Evolutionary conservation across 2,888 invertebrate genomes (phyloP).

Genomic region (Sarcophaga subvicina): DNA sequence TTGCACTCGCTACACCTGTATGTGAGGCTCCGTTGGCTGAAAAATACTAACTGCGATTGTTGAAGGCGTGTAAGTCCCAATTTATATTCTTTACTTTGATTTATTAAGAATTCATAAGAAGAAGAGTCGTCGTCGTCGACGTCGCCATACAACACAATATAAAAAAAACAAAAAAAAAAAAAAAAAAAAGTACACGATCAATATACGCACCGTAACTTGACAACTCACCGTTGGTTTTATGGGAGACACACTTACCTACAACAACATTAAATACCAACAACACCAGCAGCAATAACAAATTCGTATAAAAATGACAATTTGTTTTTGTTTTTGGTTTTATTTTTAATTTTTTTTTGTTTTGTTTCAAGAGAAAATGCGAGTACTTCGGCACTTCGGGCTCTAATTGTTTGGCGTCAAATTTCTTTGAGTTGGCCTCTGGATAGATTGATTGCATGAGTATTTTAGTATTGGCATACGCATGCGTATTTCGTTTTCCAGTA

Average conservation of each 20-base stretch:
- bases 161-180: slow-evolving; percentile 41
- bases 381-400: background rate
- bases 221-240: slow-evolving; percentile 62
- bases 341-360: background rate
- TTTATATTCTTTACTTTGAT: slow-evolving; percentile 82
- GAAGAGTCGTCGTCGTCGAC: slow-evolving; percentile 76
- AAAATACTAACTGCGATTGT: slow-evolving; percentile 81
- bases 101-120: slow-evolving; percentile 82
- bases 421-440: slow-evolving; percentile 14
- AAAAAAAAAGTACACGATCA: background rate
- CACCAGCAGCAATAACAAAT: slow-evolving; percentile 34
- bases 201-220: slow-evolving; percentile 47
- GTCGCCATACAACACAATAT: too few relatives aligned
- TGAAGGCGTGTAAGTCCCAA: slow-evolving; percentile 80
- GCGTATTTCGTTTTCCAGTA: slow-evolving; percentile 13
- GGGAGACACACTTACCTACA: slow-evolving; percentile 56
- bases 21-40: slow-evolving; percentile 82
- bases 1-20: slow-evolving; percentile 79
- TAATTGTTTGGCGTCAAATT: slow-evolving; percentile 53
- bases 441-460: slow-evolving; percentile 19
- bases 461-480: slow-evolving; percentile 52
- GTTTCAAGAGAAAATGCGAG: slow-evolving; percentile 53
- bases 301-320: slow-evolving; percentile 33
- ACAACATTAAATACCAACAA: slow-evolving; percentile 30
- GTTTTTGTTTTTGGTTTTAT: background rate